A percentile compares a stretch with the other conserved stretches of the same genome.
phyloP scores from a whole-genome alignment of 2,888 invertebrate genomes.

The Zygothrica quintamaculata region DNA sequence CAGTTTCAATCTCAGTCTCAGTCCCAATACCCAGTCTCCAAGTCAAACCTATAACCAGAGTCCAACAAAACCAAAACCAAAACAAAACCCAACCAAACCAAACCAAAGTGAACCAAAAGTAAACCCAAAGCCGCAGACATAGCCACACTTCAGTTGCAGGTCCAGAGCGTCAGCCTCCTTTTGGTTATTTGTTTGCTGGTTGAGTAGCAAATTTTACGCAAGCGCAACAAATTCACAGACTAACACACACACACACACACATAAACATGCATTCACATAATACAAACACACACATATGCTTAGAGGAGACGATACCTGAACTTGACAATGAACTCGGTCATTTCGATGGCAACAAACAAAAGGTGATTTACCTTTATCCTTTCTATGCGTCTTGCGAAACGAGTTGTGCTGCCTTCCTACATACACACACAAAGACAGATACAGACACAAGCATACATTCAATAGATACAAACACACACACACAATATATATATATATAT shows the following conservation, averaged over 20 bases:
- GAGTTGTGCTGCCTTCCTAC: conserved; percentile 31
- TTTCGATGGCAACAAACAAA: conserved; percentile 75
- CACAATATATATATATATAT: conserved; percentile 34
- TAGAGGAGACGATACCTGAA: conserved; percentile 63
- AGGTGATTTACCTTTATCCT: conserved; percentile 79
- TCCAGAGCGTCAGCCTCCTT: conserved; percentile 10
- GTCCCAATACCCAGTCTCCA: neutral
- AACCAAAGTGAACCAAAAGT: conserved; percentile 19
- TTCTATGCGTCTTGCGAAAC: conserved; percentile 49
- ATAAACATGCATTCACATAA: conserved; percentile 20
- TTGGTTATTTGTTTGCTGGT: conserved; percentile 34
- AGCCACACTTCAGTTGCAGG: conserved; percentile 67
- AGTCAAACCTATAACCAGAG: conserved; percentile 8
- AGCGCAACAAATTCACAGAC: conserved; percentile 67
- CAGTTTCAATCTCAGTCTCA: neutral
- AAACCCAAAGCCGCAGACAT: conserved; percentile 60
- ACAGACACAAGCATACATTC: conserved; percentile 35
- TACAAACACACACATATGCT: conserved; percentile 8
- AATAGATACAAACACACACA: conserved; percentile 34
- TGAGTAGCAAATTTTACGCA: conserved; percentile 70
- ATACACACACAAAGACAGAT: conserved; percentile 23
- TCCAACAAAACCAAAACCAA: conserved; percentile 27
- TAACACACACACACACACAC: conserved; percentile 28
- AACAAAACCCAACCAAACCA: conserved; percentile 28
- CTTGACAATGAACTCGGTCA: conserved; percentile 78